phyloP scores from a whole-genome alignment of 1,140 invertebrate genomes.

The Dendroctonus valens region DNA sequence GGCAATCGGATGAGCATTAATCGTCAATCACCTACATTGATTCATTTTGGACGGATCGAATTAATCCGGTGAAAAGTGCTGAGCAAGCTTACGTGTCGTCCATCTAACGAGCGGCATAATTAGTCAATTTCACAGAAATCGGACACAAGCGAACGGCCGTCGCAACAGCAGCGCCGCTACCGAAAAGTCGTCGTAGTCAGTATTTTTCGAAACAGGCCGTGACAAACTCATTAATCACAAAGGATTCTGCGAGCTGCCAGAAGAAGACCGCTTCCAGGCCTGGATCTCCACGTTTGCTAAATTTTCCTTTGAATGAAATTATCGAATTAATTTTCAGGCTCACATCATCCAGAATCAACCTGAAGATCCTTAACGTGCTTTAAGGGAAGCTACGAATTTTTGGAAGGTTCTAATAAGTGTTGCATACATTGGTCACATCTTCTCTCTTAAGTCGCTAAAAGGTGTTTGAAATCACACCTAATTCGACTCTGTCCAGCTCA shows the following conservation, averaged over 20 bases:
- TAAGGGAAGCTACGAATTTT: too few relatives aligned
- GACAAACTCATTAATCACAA: slow-evolving; percentile 33
- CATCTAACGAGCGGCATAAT: slow-evolving; percentile 21
- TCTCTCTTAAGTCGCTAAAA: neutral
- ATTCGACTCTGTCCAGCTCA: slow-evolving; percentile 2
- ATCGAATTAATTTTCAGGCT: too few relatives aligned
- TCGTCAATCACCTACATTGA: neutral
- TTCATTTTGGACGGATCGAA: slow-evolving; percentile 13
- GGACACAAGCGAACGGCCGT: slow-evolving; percentile 9
- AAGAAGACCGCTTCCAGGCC: neutral
- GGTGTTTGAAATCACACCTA: neutral
- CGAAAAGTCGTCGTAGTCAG: slow-evolving; percentile 24
- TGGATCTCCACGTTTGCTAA: neutral
- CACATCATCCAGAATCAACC: too few relatives aligned
- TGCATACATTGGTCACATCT: too few relatives aligned
- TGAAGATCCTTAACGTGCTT: too few relatives aligned
- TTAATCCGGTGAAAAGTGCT: slow-evolving; percentile 19
- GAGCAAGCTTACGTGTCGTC: slow-evolving; percentile 18
- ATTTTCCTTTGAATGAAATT: too few relatives aligned
- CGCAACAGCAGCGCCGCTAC: slow-evolving; percentile 8
- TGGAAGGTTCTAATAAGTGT: too few relatives aligned
- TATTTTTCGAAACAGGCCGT: slow-evolving; percentile 16
- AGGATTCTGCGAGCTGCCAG: slow-evolving; percentile 3
- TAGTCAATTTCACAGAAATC: slow-evolving; percentile 25
- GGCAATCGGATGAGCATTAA: neutral